Base-by-base conservation (phyloP, 1,140 invertebrate species). In the Pseudobourletiella spinata region DNA sequence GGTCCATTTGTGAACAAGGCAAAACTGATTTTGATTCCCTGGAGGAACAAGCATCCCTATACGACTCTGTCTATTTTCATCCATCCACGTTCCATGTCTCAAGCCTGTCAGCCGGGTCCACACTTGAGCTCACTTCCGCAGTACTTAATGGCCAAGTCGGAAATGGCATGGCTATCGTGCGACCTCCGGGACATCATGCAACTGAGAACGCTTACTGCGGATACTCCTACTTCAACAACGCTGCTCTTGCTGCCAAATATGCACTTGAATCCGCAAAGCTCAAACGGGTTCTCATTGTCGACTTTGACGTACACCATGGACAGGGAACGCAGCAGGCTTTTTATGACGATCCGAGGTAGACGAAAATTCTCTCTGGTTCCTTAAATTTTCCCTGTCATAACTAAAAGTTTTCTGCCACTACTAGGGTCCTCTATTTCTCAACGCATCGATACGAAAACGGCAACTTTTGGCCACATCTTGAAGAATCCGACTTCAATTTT, bases 211-310 rank as follows among this genome's bases (percentile, higher is more conserved):
- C 91, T 73, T 91, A 85, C 61, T 89, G 87, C 77, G 95, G 95
- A 18, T 98, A 93, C 75, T 99, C 95, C 76, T 90, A 89, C 73
- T 95, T 97, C 70, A 99, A 99, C 74, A 99, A 98, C 77, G 92
- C 95, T 1, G 95, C 91, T 1, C 78, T 99, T 50, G 92, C 90
- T 14, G 91, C 92, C 20, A 83, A 87, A 69, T 82, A 88, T 74
- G 87, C 86, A 26, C 71, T 96, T 2, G 77, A 85, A 35, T 80
- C 82, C 15, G 72, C 75, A 22, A 73, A 73, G 29, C 29, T 82
- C 1, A 73, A 80, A 56, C 83, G 84, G 71, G 85, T 98, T 68
- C 74, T 98, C 50, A 95, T 98, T 65, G 86, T 99, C 1, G 96
- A 99, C 76, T 97, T 91, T 86, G 96, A 99, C 77, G 87, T 96